Percentiles rank a stretch among this genome's conserved stretches.
phyloP scores from a whole-genome alignment of 1,140 invertebrate species.

The Belonocnema kinseyi region DNA sequence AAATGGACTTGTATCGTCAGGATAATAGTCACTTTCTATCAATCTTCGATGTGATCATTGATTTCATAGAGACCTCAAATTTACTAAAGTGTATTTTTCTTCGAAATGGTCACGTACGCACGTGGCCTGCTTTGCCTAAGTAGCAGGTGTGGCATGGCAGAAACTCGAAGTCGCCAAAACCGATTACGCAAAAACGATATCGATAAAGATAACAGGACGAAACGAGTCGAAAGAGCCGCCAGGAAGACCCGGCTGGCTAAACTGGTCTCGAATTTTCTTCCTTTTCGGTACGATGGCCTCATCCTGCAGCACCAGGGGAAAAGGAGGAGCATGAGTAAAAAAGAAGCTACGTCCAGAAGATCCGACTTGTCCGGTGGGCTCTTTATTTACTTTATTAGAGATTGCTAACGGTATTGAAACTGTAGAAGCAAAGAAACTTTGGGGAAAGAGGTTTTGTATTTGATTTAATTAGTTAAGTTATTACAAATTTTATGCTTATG shows the following conservation, averaged over 20 bases:
- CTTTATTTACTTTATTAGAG: constrained; percentile 30
- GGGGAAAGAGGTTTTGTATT: too few species aligned
- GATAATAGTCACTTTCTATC: too few species aligned
- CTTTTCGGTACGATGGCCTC: not conserved
- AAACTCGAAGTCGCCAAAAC: not conserved
- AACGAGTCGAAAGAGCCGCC: not conserved
- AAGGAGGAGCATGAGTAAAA: not conserved
- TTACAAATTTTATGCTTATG: too few species aligned
- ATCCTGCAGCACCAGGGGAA: not conserved
- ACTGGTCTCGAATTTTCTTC: constrained; percentile 27
- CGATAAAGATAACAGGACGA: constrained; percentile 21
- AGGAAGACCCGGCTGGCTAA: not conserved
- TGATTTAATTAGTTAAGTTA: too few species aligned
- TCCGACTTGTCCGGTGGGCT: constrained; percentile 17
- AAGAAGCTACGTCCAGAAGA: constrained; percentile 4
- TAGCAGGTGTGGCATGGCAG: not conserved
- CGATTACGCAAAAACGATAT: constrained; percentile 24
- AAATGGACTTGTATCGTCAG: too few species aligned
- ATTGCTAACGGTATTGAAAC: constrained; percentile 17
- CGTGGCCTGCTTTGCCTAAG: constrained; percentile 1
- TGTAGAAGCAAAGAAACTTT: not conserved
- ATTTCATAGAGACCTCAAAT: not conserved
- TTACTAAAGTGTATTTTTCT: not conserved
- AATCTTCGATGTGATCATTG: too few species aligned
- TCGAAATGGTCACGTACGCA: not conserved